Percentiles rank a stretch among this genome's conserved stretches.
Conservation (phyloP, 2,888 invertebrate species). For the Seira ritae region DNA sequence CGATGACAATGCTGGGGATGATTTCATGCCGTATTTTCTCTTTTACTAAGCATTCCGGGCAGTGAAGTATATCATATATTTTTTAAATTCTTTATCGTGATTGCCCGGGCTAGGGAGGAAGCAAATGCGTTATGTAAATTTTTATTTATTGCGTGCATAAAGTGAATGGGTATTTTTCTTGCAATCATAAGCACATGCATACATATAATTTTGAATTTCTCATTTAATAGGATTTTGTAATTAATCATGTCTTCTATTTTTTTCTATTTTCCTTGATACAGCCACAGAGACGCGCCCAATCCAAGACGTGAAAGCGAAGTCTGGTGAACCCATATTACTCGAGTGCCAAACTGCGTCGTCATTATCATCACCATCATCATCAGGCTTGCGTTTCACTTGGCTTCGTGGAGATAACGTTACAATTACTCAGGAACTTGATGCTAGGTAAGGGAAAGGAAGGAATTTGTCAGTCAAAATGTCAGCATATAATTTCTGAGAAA, state of each 20-base stretch:
- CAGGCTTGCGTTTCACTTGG: conserved; percentile 58
- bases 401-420: conserved; percentile 64
- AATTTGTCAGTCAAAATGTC: neutral
- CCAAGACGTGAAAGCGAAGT: conserved; percentile 60
- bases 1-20: no score
- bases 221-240: neutral
- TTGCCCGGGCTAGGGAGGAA: no score
- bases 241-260: neutral
- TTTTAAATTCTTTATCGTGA: no score
- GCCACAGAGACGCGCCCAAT: conserved; percentile 29
- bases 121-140: conserved; percentile 14
- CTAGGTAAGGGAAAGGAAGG: conserved; percentile 54
- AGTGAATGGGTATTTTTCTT: no score
- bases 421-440: conserved; percentile 68
- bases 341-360: conserved; percentile 67
- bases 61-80: no score
- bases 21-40: no score
- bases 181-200: no score
- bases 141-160: conserved; percentile 1
- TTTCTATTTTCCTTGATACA: neutral
- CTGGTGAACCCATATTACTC: conserved; percentile 63
- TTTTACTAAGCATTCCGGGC: no score
- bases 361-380: conserved; percentile 48
- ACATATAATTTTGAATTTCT: no score
- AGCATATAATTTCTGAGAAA: no score